Evolutionary conservation across 2,888 invertebrate genomes (phyloP).

Genomic region (Meteorus colon): DNA sequence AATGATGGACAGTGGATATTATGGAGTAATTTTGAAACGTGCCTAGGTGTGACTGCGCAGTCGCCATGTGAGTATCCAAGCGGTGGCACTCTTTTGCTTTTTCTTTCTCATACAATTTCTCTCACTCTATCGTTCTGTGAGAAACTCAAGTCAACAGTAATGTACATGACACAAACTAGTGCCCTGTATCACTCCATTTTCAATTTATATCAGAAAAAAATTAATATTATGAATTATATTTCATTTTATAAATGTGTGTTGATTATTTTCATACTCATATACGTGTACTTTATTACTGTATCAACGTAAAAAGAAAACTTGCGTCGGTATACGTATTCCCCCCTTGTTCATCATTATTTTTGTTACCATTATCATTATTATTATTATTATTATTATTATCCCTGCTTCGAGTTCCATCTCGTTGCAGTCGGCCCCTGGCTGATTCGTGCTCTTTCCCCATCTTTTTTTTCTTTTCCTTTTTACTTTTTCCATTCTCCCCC

Average conservation of each 20-base stretch:
- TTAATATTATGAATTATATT: neutral
- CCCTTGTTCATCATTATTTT: neutral
- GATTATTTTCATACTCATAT: neutral
- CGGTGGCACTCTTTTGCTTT: conserved; percentile 21
- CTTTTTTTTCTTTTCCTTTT: conserved; percentile 48
- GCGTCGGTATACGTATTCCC: neutral
- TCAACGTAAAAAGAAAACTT: neutral
- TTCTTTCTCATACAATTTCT: too few relatives aligned
- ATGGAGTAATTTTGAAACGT: conserved; percentile 62
- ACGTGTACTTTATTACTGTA: neutral
- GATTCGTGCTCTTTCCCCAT: conserved; percentile 25
- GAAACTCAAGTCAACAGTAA: conserved; percentile 29
- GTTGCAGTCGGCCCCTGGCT: conserved; percentile 61
- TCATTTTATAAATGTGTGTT: too few relatives aligned
- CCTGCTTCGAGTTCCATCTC: conserved; percentile 64
- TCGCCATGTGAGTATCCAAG: conserved; percentile 69
- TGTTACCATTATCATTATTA: conserved; percentile 47
- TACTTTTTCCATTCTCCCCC: conserved; percentile 47
- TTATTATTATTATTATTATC: conserved; percentile 61
- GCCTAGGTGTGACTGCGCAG: conserved; percentile 72
- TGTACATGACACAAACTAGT: conserved; percentile 36
- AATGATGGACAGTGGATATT: conserved; percentile 40
- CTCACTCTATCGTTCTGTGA: conserved; percentile 22
- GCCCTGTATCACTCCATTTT: conserved; percentile 12
- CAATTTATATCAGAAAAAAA: neutral